phyloP scores from a whole-genome alignment of 2,888 invertebrate genomes.

The Dichetophora obliterata region DNA sequence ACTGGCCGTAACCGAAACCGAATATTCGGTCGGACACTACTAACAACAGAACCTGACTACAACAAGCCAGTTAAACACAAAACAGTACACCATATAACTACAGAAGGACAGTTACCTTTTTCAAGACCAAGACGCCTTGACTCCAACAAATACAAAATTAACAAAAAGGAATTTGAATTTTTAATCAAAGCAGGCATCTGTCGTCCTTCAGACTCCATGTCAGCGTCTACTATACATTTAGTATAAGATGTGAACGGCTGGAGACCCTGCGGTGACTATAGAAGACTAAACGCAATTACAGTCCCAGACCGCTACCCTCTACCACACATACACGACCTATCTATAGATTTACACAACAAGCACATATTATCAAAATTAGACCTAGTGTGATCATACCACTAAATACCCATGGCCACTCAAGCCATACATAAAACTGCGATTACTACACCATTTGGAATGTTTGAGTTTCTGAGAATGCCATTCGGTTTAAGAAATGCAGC shows the following conservation, averaged over 20 bases:
- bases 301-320: too few species aligned
- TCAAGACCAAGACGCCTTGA: too few species aligned
- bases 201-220: not conserved
- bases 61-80: too few species aligned
- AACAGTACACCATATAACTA: too few species aligned
- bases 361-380: conserved; percentile 34
- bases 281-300: too few species aligned
- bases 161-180: not conserved
- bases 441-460: conserved; percentile 20
- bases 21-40: too few species aligned
- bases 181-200: conserved; percentile 6
- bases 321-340: too few species aligned
- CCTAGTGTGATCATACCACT: conserved; percentile 33
- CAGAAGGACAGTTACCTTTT: too few species aligned
- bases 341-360: too few species aligned
- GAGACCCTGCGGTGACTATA: conserved; percentile 19
- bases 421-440: conserved; percentile 31
- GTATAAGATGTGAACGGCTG: not conserved
- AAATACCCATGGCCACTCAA: conserved; percentile 34
- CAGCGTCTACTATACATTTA: not conserved
- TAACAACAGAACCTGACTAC: too few species aligned
- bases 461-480: conserved; percentile 29
- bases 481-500: conserved; percentile 37
- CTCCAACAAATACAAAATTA: too few species aligned
- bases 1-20: too few species aligned